Conservation (phyloP, 2,888 invertebrate genomes). For the Panopea generosa region DNA sequence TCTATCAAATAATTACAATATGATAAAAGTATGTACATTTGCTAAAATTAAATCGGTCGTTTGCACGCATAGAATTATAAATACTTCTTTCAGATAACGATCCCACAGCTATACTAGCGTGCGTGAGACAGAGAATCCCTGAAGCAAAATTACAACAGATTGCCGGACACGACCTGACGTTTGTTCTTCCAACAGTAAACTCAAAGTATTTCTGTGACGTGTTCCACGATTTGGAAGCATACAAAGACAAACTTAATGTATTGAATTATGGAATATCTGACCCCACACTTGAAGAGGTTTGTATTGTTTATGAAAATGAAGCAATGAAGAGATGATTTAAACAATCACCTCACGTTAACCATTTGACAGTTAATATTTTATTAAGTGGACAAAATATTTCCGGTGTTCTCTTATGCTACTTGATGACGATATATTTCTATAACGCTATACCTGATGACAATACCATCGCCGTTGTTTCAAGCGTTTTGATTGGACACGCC, state of each 20-base stretch:
- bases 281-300: conserved; percentile 87
- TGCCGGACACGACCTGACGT: conserved; percentile 86
- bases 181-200: conserved; percentile 79
- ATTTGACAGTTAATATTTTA: neutral
- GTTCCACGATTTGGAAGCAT: conserved; percentile 84
- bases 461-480: no score
- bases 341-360: neutral
- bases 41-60: no score
- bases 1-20: no score
- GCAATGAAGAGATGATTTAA: neutral
- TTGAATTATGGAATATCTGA: conserved; percentile 87
- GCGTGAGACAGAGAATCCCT: conserved; percentile 84
- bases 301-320: conserved; percentile 28
- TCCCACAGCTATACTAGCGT: conserved; percentile 58
- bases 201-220: conserved; percentile 57
- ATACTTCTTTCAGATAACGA: no score
- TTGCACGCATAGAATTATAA: no score
- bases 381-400: neutral
- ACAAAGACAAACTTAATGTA: conserved; percentile 83
- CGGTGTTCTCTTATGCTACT: no score
- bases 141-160: conserved; percentile 85
- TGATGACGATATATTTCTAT: no score
- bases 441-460: no score
- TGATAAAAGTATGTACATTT: no score
- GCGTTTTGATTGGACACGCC: no score